Evolutionary conservation across 2,888 invertebrate genomes (phyloP), one percentile per base, ranked within the genome.

Genomic region (Ennomos fuscantarius): DNA sequence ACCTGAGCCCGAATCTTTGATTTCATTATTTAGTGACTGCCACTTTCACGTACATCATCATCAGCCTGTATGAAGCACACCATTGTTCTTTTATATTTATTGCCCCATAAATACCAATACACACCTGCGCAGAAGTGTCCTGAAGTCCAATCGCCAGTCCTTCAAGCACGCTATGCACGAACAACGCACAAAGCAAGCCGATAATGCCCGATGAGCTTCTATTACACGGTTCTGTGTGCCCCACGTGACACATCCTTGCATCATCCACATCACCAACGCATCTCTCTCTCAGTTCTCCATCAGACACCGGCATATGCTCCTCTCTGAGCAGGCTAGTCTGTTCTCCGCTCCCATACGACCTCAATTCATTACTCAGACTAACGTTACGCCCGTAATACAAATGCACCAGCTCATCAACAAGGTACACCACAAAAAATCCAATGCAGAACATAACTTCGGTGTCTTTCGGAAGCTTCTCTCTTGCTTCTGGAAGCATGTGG

Each of bases 101-200:
- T 8, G 11, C 5, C n/a, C 3, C 3, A 33, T n/a, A 44, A 15
- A 10, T 31, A 12, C 13, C 35, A 9, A 0, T 1, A 60, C 65
- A 64, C 78, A 96, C 96, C 90, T 94, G 94, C 1, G 93, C 82
- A 10, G 94, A 76, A 10, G 93, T 90, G 53, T 93, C 92, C 79
- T 97, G 96, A 36, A 97, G 86, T 0, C 97, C 97, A 70, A 97
- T 95, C 0, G 97, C 96, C 49, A 97, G 79, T 1, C 97, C 97
- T 79, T 97, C 97, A 62, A 97, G 86, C 10, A 96, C 82, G 12
- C 97, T 95, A 72, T 97, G 97, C 60, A 96, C 93, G 0, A 96
- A 95, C 49, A 97, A 81, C 0, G 97, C 97, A 32, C 95, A 88
- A 13, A 97, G 86, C 46, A 96, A 83, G 0, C 96, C 96, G 9